phyloP scores from a whole-genome alignment of 2,888 invertebrate genomes.

The Cepaea hortensis region DNA sequence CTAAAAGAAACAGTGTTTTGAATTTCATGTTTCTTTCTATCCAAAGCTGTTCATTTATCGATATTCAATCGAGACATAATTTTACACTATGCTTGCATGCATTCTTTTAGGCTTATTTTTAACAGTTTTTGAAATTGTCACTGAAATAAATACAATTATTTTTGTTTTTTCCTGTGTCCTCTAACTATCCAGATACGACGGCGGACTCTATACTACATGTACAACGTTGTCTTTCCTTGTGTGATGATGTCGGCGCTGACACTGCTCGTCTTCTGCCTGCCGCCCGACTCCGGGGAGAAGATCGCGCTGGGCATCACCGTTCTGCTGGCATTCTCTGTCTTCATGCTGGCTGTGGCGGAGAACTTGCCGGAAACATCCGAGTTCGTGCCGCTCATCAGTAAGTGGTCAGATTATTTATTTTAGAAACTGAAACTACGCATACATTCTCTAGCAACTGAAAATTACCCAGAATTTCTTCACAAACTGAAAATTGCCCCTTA shows the following conservation, averaged over 20 bases:
- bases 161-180: constrained; percentile 63
- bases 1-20: no score
- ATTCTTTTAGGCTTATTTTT: no score
- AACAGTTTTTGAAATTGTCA: no score
- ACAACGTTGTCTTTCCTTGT: constrained; percentile 80
- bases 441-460: no score
- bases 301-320: constrained; percentile 80
- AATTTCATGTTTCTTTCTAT: no score
- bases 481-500: no score
- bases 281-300: constrained; percentile 80
- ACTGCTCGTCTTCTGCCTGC: constrained; percentile 79
- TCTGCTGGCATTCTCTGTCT: constrained; percentile 80
- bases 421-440: no score
- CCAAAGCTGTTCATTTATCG: no score
- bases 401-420: constrained; percentile 53
- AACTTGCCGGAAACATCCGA: constrained; percentile 80
- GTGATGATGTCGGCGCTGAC: constrained; percentile 82
- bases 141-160: background rate
- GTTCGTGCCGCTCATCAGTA: constrained; percentile 80
- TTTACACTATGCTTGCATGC: no score
- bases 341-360: constrained; percentile 80
- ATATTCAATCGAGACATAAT: no score
- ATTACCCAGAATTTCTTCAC: no score
- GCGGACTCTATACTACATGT: constrained; percentile 78
- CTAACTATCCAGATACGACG: constrained; percentile 74